Base-by-base conservation (phyloP, 2,113 vertebrate genomes). In the Ceyx melanurus region DNA sequence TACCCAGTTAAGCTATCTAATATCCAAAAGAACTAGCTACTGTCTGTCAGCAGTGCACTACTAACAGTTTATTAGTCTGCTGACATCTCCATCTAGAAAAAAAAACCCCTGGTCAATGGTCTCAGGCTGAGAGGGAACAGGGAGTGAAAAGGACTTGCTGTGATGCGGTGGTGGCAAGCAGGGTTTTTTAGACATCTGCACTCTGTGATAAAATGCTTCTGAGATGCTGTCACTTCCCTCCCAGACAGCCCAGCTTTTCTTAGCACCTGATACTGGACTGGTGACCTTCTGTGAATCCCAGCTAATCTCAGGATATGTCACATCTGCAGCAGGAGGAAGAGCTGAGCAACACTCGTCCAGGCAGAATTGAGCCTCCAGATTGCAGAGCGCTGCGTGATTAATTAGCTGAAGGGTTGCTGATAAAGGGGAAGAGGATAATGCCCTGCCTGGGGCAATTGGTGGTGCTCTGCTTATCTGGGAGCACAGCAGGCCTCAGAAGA, bases 161-260 rank as follows among this genome's bases (percentile, higher is more conserved):
- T 90, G 94, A 93, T 83, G 89, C 82, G 87, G 87, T 94, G 93
- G 87, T 94, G 93, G 94, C 93, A 82, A 90, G 94, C 82, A 89
- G 83, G 80, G 91, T 66, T 97, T 97, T 97, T 96, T 88, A 95
- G 96, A 96, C 80, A 94, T 97, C 94, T 86, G 89, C 94, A 94
- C 88, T 92, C 80, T 72, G 88, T 75, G 97, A 98, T 97, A 97
- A 98, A 97, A 96, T 97, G 79, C 60, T 97, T 98, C 94, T 86
- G 87, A 65, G 86, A 90, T 96, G 95, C 92, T 91, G 92, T 97
- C 94, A 97, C 95, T 97, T 97, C 96, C 96, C 96, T 77, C 60
- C 71, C 84, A 97, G 95, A 96, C 90, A 61, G 92, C 88, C 85
- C 66, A 46, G 77, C 92, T 97, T 97, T 97, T 96, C 95, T 97